phyloP scores from a whole-genome alignment of 2,888 invertebrate genomes.

The Agriopis leucophaearia region DNA sequence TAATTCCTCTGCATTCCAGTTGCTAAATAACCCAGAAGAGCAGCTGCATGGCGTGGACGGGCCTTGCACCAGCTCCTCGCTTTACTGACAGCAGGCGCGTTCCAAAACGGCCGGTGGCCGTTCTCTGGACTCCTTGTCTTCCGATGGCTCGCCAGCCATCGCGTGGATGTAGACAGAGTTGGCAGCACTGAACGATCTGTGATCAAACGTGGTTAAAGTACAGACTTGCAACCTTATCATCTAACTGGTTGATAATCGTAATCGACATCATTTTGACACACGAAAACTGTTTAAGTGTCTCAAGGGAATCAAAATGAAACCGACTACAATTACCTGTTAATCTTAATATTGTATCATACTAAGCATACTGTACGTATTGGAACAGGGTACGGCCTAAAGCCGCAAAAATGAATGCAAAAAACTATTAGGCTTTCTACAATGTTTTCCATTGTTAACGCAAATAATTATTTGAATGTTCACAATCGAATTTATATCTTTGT shows the following conservation, averaged over 20 bases:
- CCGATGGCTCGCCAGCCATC: constrained; percentile 75
- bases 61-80: constrained; percentile 80
- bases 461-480: too few species aligned
- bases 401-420: not conserved
- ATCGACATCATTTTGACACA: not conserved
- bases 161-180: constrained; percentile 75
- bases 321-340: not conserved
- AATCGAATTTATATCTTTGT: too few species aligned
- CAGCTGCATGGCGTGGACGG: constrained; percentile 80
- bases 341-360: not conserved
- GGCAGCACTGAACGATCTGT: not conserved
- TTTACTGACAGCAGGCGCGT: constrained; percentile 80
- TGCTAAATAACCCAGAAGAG: constrained; percentile 71
- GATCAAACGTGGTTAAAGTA: not conserved
- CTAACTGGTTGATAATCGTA: not conserved
- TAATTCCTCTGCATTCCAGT: constrained; percentile 56
- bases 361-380: not conserved
- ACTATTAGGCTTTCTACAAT: not conserved
- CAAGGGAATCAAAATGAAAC: not conserved
- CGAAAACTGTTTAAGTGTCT: not conserved
- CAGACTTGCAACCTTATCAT: not conserved
- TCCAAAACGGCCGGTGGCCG: constrained; percentile 56
- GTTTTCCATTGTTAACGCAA: too few species aligned
- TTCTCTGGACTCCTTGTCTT: constrained; percentile 77
- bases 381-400: not conserved